phyloP scores from a whole-genome alignment of 2,797 vertebrate genomes.

The Rhinoraja longicauda region DNA sequence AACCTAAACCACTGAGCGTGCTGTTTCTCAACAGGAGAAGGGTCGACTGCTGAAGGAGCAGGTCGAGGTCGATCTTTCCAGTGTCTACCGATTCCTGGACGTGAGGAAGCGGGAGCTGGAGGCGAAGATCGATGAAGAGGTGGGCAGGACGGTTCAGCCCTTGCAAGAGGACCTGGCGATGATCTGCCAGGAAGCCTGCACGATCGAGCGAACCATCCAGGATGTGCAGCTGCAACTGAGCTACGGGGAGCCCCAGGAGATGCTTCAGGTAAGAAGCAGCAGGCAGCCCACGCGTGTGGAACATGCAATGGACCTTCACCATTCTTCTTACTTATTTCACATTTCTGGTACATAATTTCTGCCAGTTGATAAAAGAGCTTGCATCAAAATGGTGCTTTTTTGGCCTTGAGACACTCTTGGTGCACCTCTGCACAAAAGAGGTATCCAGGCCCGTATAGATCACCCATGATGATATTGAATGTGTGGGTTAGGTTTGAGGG shows the following conservation, averaged over 20 bases:
- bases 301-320: background rate
- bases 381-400: background rate
- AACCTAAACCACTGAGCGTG: background rate
- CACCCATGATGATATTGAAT: no score
- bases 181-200: background rate
- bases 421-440: no score
- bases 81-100: background rate
- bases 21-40: background rate
- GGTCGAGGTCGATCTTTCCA: background rate
- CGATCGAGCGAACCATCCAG: background rate
- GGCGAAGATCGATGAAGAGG: background rate
- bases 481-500: no score
- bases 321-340: background rate
- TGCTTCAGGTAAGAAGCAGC: background rate
- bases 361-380: background rate
- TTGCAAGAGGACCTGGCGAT: background rate
- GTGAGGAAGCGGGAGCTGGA: background rate
- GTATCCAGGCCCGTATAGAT: no score
- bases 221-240: constrained; percentile 3
- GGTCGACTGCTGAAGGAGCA: background rate
- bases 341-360: background rate
- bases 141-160: background rate
- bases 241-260: background rate
- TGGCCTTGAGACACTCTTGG: background rate
- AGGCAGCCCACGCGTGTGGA: background rate